Evolutionary conservation across 2,113 vertebrate species (phyloP).

Genomic region (Cyanistes caeruleus): DNA sequence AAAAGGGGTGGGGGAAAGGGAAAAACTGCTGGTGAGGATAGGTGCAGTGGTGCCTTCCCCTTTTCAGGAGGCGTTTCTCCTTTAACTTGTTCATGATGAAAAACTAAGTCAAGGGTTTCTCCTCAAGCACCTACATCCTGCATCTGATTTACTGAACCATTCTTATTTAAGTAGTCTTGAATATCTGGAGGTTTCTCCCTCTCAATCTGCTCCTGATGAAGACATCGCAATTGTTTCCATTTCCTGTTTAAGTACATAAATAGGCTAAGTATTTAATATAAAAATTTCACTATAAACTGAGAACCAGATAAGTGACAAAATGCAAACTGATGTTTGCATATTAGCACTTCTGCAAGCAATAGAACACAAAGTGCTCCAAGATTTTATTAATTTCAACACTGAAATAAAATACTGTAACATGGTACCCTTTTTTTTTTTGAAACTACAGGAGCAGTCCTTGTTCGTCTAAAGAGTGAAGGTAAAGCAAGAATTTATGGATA

Average conservation of each 20-base stretch:
- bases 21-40: neutral
- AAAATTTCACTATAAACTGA: neutral
- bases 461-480: neutral
- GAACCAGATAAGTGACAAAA: neutral
- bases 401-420: neutral
- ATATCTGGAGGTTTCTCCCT: neutral
- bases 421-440: neutral
- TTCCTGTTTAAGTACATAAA: neutral
- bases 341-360: neutral
- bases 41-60: neutral
- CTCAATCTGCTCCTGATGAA: neutral
- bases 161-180: neutral
- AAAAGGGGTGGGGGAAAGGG: accelerated
- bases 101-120: neutral
- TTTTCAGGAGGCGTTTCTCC: neutral
- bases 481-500: neutral
- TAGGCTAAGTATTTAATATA: neutral
- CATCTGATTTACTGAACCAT: neutral
- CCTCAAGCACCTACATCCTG: neutral
- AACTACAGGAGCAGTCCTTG: neutral
- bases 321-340: neutral
- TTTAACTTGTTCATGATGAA: neutral
- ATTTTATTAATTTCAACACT: neutral
- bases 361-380: neutral
- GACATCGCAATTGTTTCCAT: neutral